A percentile compares a stretch with the other conserved stretches of the same genome.
These are phyloP conservation scores for Pachyramphus minor DNA, from an alignment of 2,113 vertebrate species.

Conservation along the genomic window DNA sequence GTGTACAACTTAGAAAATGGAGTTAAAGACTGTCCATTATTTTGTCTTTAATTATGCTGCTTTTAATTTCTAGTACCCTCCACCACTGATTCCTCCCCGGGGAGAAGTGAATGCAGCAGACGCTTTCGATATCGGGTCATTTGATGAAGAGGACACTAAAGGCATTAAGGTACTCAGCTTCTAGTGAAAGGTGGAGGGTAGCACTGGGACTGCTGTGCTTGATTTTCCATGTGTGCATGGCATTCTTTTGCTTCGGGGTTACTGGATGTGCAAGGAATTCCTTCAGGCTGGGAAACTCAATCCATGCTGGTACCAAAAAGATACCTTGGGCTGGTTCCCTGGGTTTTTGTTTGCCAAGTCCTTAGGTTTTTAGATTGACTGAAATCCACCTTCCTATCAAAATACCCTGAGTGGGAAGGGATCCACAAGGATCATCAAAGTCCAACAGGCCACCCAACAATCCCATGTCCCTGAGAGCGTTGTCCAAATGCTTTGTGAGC, in stretches of 20 bases:
- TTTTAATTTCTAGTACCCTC: slow-evolving; percentile 81
- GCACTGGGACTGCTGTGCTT: neutral
- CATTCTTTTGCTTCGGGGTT: neutral
- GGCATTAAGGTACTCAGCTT: slow-evolving; percentile 88
- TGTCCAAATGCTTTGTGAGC: neutral
- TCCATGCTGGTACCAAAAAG: neutral
- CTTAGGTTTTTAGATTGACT: neutral
- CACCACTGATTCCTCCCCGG: slow-evolving; percentile 91
- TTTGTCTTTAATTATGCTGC: neutral
- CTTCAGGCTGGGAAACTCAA: neutral
- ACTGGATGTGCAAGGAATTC: neutral
- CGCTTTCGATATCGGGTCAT: slow-evolving; percentile 97
- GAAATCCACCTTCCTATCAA: neutral
- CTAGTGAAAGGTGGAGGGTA: neutral
- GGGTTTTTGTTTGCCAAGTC: neutral
- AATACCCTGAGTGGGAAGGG: neutral
- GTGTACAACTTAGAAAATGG: neutral
- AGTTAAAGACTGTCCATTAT: neutral
- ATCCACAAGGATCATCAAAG: neutral
- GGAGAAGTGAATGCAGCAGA: slow-evolving; percentile 98
- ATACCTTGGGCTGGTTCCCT: neutral
- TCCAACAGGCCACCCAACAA: neutral
- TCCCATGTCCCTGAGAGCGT: neutral
- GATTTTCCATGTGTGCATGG: neutral
- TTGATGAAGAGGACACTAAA: slow-evolving; percentile 98